phyloP scores from a whole-genome alignment of 2,888 invertebrate genomes.

The Horisme vitalbata region DNA sequence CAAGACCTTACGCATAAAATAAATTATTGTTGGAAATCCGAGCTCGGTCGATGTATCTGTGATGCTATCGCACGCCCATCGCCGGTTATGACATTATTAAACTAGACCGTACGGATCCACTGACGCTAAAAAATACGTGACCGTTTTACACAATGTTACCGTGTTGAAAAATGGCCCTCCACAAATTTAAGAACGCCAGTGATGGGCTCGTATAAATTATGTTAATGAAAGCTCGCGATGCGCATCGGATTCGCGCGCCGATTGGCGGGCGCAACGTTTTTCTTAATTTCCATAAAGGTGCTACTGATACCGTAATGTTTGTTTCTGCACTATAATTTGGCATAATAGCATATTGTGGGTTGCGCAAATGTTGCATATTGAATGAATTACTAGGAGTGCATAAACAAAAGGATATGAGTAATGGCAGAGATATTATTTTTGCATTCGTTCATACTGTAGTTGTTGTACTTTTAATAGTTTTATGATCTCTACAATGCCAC shows the following conservation, averaged over 20 bases:
- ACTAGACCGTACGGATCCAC: constrained; percentile 60
- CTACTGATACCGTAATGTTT: constrained; percentile 18
- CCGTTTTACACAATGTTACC: constrained; percentile 70
- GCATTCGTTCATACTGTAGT: no score
- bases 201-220: constrained; percentile 80
- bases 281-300: constrained; percentile 67
- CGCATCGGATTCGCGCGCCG: constrained; percentile 68
- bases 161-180: constrained; percentile 72
- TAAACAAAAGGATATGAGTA: no score
- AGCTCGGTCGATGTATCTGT: constrained; percentile 57
- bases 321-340: constrained; percentile 16
- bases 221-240: constrained; percentile 78
- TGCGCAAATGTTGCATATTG: not conserved
- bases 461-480: no score
- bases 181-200: constrained; percentile 77
- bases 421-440: no score
- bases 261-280: constrained; percentile 54
- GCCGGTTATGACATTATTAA: constrained; percentile 78
- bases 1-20: constrained; percentile 67
- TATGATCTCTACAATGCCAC: no score
- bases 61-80: constrained; percentile 63
- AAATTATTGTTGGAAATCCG: constrained; percentile 68
- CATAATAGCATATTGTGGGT: constrained; percentile 4
- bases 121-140: constrained; percentile 79
- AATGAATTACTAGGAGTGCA: no score